A percentile compares a stretch with the other conserved stretches of the same genome.
Evolutionary conservation across 2,113 vertebrate genomes (phyloP).

Genomic region (Acanthisitta chloris): DNA sequence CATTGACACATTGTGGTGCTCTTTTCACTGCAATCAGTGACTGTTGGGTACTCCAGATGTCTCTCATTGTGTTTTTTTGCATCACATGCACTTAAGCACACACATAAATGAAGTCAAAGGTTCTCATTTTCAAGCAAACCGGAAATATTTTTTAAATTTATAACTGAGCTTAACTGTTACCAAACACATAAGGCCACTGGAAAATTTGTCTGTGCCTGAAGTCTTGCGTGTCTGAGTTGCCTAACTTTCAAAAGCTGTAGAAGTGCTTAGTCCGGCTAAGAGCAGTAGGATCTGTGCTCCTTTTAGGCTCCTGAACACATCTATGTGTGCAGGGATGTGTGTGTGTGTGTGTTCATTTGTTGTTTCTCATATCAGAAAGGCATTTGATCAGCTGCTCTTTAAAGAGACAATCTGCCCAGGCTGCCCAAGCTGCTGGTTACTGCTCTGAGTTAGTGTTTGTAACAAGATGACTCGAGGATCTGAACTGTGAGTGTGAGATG

Average conservation of each 20-base stretch:
- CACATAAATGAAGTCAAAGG: background rate
- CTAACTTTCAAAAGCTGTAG: background rate
- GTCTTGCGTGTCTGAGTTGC: background rate
- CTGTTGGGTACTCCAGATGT: background rate
- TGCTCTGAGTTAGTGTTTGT: background rate
- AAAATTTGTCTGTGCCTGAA: background rate
- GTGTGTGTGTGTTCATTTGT: background rate
- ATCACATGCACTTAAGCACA: background rate
- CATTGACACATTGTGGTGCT: background rate
- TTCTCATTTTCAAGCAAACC: background rate
- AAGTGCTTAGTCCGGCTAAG: background rate
- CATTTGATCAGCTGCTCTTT: background rate
- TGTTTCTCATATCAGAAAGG: background rate
- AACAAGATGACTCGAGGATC: background rate
- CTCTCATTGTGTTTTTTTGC: background rate
- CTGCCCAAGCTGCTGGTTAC: background rate
- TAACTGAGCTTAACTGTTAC: background rate
- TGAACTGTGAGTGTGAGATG: background rate
- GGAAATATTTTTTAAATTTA: background rate
- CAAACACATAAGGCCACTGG: background rate
- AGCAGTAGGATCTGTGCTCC: background rate
- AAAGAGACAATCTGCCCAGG: background rate
- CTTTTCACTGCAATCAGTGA: background rate
- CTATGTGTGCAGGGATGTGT: background rate
- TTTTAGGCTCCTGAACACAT: background rate